Base-by-base conservation (phyloP, 2,113 vertebrate genomes). In the Gavia stellata region DNA sequence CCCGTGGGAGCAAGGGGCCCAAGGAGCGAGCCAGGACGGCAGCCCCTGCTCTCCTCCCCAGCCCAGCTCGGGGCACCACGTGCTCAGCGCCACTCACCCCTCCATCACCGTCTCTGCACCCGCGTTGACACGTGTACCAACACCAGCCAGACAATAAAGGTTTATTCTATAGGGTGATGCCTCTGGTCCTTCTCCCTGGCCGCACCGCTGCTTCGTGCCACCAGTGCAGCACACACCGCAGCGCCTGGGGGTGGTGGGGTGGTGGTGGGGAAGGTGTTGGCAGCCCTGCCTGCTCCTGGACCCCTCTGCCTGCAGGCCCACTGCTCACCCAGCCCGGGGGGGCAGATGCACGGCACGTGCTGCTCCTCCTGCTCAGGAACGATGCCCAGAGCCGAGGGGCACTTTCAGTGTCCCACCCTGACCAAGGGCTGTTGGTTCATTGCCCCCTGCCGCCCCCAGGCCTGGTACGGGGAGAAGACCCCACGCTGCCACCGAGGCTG, bases 131-230 rank as follows among this genome's bases (percentile, higher is more conserved):
- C 14, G 3, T 95, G 83, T 97, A 92, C 68, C 85, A 63, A 75
- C 89, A 97, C 94, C 87, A 95, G 94, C 74, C 59, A 87, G 92
- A 83, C 73, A 97, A 97, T 97, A 97, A 97, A 92, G 38, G 75
- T 94, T 85, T 92, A 91, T 75, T 81, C 80, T 78, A 49, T 34
- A 47, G 75, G 94, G 81, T 34, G 44, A 59, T 1, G 23, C 47
- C 70, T 95, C 70, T 17, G 34, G 50, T 96, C 63, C 29, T 94
- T 81, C 25, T 81, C 25, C 65, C 34, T 2, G 0, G 13, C 52
- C 5, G 2, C 33, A 16, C 16, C 4, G 1, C 55, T 65, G 62
- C 63, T 80, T 68, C 0, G 1, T 72, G 85, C 21, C 44, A 28
- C 85, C 52, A 49, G 49, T 23, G 36, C 67, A 67, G 6, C 4